Percentiles rank a stretch among this genome's conserved stretches.
Evolutionary conservation across 2,113 vertebrate genomes (phyloP).

Genomic region (Elephas maximus): DNA sequence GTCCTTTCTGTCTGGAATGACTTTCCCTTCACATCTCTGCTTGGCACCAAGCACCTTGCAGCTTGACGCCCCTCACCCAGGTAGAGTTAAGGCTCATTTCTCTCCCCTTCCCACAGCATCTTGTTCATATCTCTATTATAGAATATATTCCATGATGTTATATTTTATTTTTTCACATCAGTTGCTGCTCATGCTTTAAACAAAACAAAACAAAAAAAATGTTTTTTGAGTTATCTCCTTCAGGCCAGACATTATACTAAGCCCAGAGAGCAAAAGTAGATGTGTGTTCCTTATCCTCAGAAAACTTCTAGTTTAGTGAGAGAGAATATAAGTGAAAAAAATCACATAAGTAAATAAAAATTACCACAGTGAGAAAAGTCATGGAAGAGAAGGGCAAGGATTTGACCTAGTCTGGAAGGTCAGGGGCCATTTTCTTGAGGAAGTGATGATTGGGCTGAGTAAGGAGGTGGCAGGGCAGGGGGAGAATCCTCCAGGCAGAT

Average conservation of each 20-base stretch:
- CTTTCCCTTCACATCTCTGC: not conserved
- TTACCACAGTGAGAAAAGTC: not conserved
- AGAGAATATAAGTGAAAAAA: not conserved
- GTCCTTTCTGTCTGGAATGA: too few relatives aligned
- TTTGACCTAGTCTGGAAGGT: not conserved
- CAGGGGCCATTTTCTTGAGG: not conserved
- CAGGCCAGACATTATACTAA: not conserved
- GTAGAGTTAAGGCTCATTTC: not conserved
- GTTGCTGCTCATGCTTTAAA: not conserved
- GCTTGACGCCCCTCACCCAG: not conserved
- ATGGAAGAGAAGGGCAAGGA: not conserved
- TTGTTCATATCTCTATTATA: not conserved
- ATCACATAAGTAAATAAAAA: not conserved
- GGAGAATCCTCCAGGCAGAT: not conserved
- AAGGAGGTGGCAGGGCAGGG: not conserved
- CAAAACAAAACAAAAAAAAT: accelerated
- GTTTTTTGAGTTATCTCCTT: not conserved
- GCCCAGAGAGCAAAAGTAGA: not conserved
- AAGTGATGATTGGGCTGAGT: not conserved
- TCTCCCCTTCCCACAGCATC: too few relatives aligned
- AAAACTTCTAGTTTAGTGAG: not conserved
- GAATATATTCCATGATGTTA: not conserved
- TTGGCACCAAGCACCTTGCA: not conserved
- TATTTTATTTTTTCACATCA: not conserved
- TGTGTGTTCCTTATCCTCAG: not conserved